phyloP scores from a whole-genome alignment of 2,888 invertebrate species.

The Leucania comma region DNA sequence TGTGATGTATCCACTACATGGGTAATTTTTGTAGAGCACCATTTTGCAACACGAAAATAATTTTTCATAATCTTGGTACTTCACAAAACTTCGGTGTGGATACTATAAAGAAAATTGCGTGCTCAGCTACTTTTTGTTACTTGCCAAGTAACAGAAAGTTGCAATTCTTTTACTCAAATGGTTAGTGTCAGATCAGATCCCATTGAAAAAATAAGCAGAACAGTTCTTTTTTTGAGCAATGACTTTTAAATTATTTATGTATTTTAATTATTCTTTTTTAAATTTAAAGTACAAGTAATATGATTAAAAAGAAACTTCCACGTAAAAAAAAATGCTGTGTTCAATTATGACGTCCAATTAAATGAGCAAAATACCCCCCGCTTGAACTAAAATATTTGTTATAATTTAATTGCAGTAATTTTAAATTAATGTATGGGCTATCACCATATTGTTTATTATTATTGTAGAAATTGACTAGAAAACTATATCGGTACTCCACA shows the following conservation, averaged over 20 bases:
- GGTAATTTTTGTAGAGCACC: background rate
- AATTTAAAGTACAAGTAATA: conserved; percentile 10
- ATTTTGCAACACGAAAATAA: background rate
- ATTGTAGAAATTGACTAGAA: conserved; percentile 70
- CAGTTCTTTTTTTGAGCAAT: conserved; percentile 1
- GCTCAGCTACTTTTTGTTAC: background rate
- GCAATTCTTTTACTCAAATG: background rate
- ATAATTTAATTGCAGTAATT: conserved; percentile 15
- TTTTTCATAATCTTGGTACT: background rate
- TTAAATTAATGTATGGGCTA: conserved; percentile 22
- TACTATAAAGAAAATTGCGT: background rate
- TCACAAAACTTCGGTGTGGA: background rate
- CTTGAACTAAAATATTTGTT: conserved; percentile 9
- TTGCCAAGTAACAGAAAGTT: background rate
- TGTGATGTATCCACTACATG: background rate
- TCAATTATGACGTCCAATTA: conserved; percentile 3
- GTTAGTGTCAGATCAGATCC: conserved; percentile 13
- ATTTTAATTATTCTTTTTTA: conserved; percentile 2
- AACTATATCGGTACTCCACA: conserved; percentile 52
- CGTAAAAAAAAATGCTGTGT: conserved; percentile 17
- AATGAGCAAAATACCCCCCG: conserved; percentile 35
- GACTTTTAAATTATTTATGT: conserved; percentile 9
- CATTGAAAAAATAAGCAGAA: conserved; percentile 8
- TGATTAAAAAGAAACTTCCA: conserved; percentile 10
- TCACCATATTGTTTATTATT: conserved; percentile 46